Evolutionary conservation across 2,797 vertebrate genomes (phyloP).

Genomic region (Syngnathus rostellatus): DNA sequence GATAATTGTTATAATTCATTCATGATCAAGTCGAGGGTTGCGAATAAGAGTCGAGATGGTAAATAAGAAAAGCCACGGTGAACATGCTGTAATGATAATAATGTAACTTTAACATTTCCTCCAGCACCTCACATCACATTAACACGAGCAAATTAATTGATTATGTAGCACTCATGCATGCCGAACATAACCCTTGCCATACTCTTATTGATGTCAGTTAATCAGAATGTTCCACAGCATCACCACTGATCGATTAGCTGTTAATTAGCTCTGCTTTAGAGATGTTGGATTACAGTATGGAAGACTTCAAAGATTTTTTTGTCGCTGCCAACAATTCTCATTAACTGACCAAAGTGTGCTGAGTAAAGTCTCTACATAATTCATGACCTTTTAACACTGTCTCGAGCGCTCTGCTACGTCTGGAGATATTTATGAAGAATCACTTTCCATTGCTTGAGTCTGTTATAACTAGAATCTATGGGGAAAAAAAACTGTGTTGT

Average conservation of each 20-base stretch:
- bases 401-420: neutral
- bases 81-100: neutral
- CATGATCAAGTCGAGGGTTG: neutral
- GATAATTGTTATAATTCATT: too few relatives aligned
- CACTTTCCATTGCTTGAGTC: neutral
- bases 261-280: conserved; percentile 31
- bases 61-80: neutral
- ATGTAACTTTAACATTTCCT: neutral
- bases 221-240: conserved; percentile 34
- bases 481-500: neutral
- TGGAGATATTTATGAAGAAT: neutral
- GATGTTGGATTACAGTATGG: conserved; percentile 19
- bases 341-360: neutral
- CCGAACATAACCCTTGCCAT: conserved; percentile 12
- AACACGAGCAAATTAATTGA: neutral
- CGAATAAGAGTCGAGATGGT: neutral
- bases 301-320: conserved; percentile 1
- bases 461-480: neutral
- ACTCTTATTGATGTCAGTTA: conserved; percentile 33
- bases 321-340: neutral
- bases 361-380: neutral
- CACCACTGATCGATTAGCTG: conserved; percentile 30
- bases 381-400: conserved; percentile 1
- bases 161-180: neutral
- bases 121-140: neutral